phyloP scores from a whole-genome alignment of 2,888 invertebrate species.

The Capitulum mitella region DNA sequence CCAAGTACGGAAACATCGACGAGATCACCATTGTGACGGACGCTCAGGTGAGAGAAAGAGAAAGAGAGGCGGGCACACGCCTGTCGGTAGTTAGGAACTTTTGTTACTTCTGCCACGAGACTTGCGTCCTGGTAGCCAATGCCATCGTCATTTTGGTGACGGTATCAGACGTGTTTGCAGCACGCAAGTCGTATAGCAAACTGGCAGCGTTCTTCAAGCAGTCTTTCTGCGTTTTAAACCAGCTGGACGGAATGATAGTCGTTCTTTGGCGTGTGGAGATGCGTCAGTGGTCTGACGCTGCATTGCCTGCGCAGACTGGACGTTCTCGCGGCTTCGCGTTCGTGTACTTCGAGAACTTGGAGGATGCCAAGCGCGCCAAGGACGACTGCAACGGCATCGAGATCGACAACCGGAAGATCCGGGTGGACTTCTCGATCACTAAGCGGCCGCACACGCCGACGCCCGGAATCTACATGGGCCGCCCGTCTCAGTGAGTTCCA shows the following conservation, averaged over 20 bases:
- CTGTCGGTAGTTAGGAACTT: too few species aligned
- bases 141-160: too few species aligned
- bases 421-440: constrained; percentile 94
- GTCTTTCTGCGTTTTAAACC: too few species aligned
- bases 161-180: too few species aligned
- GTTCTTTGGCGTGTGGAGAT: too few species aligned
- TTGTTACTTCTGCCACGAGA: too few species aligned
- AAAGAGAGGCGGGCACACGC: too few species aligned
- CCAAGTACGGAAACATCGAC: constrained; percentile 84
- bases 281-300: too few species aligned
- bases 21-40: constrained; percentile 91
- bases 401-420: constrained; percentile 83
- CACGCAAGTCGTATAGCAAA: too few species aligned
- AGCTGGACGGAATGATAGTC: too few species aligned
- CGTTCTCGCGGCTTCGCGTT: constrained; percentile 94
- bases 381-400: constrained; percentile 90
- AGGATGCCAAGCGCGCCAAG: constrained; percentile 88
- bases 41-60: constrained; percentile 73
- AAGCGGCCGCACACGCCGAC: constrained; percentile 94
- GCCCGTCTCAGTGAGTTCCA: constrained; percentile 66
- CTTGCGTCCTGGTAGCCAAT: too few species aligned
- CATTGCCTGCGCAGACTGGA: constrained; percentile 60
- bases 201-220: too few species aligned
- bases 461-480: constrained; percentile 94
- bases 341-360: constrained; percentile 80